These are phyloP conservation scores for Campoletis raptor DNA, from an alignment of 2,888 invertebrate genomes.

Conservation along the genomic window DNA sequence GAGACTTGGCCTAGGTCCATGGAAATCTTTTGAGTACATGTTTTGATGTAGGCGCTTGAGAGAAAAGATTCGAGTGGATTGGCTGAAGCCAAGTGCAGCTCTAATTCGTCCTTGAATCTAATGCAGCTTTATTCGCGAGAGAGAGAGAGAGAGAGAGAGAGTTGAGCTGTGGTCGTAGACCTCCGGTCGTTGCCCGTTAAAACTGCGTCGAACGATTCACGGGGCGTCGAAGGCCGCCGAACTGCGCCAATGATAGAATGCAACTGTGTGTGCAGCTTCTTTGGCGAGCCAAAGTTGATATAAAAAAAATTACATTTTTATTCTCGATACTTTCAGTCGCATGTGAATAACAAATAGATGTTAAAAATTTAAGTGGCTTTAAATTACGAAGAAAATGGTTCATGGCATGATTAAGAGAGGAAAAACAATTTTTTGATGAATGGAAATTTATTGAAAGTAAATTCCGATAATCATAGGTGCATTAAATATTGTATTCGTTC, in stretches of 20 bases:
- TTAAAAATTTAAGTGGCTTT: slow-evolving; percentile 4
- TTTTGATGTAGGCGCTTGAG: slow-evolving; percentile 28
- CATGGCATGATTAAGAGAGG: not conserved
- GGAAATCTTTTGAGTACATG: slow-evolving; percentile 7
- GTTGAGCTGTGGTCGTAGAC: slow-evolving; percentile 65
- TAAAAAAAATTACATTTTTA: not conserved
- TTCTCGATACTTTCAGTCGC: not conserved
- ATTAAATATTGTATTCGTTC: slow-evolving; percentile 14
- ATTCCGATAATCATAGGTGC: slow-evolving; percentile 11
- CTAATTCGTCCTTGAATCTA: slow-evolving; percentile 83
- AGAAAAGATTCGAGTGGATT: slow-evolving; percentile 52
- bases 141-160: slow-evolving; percentile 39
- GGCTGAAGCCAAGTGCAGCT: slow-evolving; percentile 68
- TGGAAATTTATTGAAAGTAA: slow-evolving; percentile 10
- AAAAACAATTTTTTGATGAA: slow-evolving; percentile 9
- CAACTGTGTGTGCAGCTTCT: slow-evolving; percentile 41
- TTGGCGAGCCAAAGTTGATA: slow-evolving; percentile 24
- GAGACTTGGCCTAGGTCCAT: slow-evolving; percentile 50
- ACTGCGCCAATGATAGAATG: slow-evolving; percentile 51
- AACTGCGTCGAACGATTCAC: slow-evolving; percentile 63
- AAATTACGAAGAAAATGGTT: not conserved
- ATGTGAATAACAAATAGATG: not conserved
- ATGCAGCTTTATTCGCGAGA: slow-evolving; percentile 76
- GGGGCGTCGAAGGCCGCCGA: slow-evolving; percentile 63
- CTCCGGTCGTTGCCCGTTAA: slow-evolving; percentile 67